Evolutionary conservation across 2,797 vertebrate species (phyloP).

Genomic region (Halcyon chelicuti): DNA sequence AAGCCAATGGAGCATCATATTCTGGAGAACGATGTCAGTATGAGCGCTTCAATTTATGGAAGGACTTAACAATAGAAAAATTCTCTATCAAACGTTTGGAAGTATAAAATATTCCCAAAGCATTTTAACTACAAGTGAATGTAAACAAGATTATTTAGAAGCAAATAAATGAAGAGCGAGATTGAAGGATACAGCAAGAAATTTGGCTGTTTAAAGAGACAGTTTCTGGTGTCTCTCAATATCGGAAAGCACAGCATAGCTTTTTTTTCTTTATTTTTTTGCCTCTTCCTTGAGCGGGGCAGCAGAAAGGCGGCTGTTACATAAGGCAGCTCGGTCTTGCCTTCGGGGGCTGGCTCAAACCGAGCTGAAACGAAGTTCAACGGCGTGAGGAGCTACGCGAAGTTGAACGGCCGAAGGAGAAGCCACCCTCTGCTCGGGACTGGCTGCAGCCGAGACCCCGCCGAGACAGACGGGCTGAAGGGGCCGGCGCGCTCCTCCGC

Average conservation of each 20-base stretch:
- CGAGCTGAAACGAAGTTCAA: not conserved
- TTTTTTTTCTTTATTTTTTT: rapidly evolving
- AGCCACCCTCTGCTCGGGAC: not conserved
- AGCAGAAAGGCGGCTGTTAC: not conserved
- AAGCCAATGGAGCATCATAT: not conserved
- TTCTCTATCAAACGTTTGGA: not conserved
- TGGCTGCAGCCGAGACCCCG: not conserved
- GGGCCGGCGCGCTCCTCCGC: rapidly evolving
- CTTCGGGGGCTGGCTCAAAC: not conserved
- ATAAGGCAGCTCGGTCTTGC: not conserved
- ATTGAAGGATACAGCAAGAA: not conserved
- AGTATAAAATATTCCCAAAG: not conserved
- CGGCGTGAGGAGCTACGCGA: not conserved
- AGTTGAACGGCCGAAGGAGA: not conserved
- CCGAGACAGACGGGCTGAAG: rapidly evolving
- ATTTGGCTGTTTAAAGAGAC: too few relatives aligned
- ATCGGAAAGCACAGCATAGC: not conserved
- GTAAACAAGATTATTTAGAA: not conserved
- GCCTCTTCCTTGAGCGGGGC: not conserved
- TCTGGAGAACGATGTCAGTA: not conserved
- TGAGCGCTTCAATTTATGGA: not conserved
- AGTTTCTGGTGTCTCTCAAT: not conserved
- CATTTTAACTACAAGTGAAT: not conserved
- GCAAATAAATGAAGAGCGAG: not conserved
- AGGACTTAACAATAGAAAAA: not conserved